Evolutionary conservation across 1,140 invertebrate species (phyloP).

Genomic region (Scaptomyza montana): DNA sequence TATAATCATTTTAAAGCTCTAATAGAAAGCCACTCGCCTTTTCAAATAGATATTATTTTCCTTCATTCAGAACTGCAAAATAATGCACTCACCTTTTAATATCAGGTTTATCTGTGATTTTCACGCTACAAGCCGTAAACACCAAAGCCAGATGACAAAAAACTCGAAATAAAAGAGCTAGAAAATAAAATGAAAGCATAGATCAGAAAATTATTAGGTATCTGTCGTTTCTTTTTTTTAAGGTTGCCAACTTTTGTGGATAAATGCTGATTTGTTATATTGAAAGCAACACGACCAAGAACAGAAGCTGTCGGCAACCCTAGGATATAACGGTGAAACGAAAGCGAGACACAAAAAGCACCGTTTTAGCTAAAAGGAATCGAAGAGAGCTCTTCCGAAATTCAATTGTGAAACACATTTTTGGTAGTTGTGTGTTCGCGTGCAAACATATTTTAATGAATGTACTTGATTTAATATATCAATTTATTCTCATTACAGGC

Average conservation of each 20-base stretch:
- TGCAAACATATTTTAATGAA: background rate
- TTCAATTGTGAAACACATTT: background rate
- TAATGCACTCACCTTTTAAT: background rate
- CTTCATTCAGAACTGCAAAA: too few relatives aligned
- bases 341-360: slow-evolving; percentile 6
- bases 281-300: too few relatives aligned
- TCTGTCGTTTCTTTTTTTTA: background rate
- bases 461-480: background rate
- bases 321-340: slow-evolving; percentile 43
- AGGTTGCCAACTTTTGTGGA: slow-evolving; percentile 3
- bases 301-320: slow-evolving; percentile 11
- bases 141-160: slow-evolving; percentile 1
- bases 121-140: background rate
- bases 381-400: background rate
- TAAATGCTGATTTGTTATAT: background rate
- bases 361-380: slow-evolving; percentile 1
- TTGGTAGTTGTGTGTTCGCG: background rate
- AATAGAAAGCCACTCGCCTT: too few relatives aligned
- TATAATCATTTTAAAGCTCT: too few relatives aligned
- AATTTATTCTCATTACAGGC: background rate
- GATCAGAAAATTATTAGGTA: background rate
- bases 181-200: background rate
- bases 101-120: background rate
- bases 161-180: background rate
- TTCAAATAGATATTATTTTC: too few relatives aligned